These are phyloP conservation scores for Odontocerum albicorne DNA, from an alignment of 2,888 invertebrate species.

Conservation along the genomic window DNA sequence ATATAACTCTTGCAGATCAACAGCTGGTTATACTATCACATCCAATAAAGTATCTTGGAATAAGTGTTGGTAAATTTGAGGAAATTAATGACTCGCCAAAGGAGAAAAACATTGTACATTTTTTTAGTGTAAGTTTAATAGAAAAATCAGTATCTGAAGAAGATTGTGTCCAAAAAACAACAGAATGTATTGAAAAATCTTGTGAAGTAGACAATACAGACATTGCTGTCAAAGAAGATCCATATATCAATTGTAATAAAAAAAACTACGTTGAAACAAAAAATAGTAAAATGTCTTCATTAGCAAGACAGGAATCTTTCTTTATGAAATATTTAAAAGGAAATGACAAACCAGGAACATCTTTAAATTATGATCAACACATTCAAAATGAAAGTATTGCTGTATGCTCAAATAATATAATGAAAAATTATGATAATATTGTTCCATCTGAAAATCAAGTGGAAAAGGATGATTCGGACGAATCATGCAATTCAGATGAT, in stretches of 20 bases:
- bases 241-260: too few relatives aligned
- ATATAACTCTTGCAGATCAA: too few relatives aligned
- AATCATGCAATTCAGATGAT: slow-evolving; percentile 50
- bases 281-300: too few relatives aligned
- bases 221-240: too few relatives aligned
- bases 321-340: slow-evolving; percentile 50
- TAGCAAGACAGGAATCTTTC: slow-evolving; percentile 53
- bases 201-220: too few relatives aligned
- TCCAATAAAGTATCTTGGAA: slow-evolving; percentile 69
- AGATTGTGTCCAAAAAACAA: too few relatives aligned
- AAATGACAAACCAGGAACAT: slow-evolving; percentile 14
- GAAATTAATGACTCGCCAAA: slow-evolving; percentile 55
- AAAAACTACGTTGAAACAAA: too few relatives aligned
- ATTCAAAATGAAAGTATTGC: neutral
- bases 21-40: slow-evolving; percentile 40
- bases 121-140: slow-evolving; percentile 46
- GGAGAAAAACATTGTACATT: slow-evolving; percentile 59
- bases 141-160: too few relatives aligned
- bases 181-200: too few relatives aligned
- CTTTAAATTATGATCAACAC: neutral
- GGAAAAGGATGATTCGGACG: slow-evolving; percentile 39
- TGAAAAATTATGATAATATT: neutral
- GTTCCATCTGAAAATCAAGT: slow-evolving; percentile 38
- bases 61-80: slow-evolving; percentile 81
- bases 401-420: neutral